These are phyloP conservation scores for Standfussiana lucernea DNA, from an alignment of 2,888 invertebrate genomes.

Conservation along the genomic window DNA sequence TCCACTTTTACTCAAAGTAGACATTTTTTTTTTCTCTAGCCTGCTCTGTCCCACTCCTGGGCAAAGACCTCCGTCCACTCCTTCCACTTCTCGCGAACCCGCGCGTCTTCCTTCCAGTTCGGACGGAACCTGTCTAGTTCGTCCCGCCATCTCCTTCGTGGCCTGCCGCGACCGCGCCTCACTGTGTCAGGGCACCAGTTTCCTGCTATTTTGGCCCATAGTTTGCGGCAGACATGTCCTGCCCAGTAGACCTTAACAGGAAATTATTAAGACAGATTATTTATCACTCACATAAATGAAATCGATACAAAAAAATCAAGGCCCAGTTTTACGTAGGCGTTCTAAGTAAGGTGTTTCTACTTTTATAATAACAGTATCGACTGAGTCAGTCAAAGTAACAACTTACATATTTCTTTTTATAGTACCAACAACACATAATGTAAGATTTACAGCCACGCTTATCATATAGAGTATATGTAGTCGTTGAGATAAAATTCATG, in stretches of 20 bases:
- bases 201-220: too few relatives aligned
- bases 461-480: conserved; percentile 4
- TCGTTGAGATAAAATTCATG: conserved; percentile 38
- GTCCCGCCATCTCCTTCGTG: too few relatives aligned
- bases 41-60: too few relatives aligned
- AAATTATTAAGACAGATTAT: not conserved
- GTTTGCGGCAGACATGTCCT: too few relatives aligned
- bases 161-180: too few relatives aligned
- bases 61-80: too few relatives aligned
- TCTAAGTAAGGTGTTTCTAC: conserved; percentile 4
- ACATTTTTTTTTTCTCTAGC: too few relatives aligned
- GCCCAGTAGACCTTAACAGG: not conserved
- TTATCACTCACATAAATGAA: not conserved
- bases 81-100: too few relatives aligned
- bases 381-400: conserved; percentile 19
- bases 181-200: too few relatives aligned
- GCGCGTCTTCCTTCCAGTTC: not conserved
- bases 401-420: conserved; percentile 14
- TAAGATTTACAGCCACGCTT: conserved; percentile 30
- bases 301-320: conserved; percentile 24
- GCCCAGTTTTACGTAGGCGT: conserved; percentile 2
- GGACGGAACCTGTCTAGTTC: too few relatives aligned
- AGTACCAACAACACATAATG: conserved; percentile 7
- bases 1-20: not conserved
- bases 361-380: conserved; percentile 27